Conservation (phyloP, 2,113 vertebrate genomes). For the Reinhardtius hippoglossoides region DNA sequence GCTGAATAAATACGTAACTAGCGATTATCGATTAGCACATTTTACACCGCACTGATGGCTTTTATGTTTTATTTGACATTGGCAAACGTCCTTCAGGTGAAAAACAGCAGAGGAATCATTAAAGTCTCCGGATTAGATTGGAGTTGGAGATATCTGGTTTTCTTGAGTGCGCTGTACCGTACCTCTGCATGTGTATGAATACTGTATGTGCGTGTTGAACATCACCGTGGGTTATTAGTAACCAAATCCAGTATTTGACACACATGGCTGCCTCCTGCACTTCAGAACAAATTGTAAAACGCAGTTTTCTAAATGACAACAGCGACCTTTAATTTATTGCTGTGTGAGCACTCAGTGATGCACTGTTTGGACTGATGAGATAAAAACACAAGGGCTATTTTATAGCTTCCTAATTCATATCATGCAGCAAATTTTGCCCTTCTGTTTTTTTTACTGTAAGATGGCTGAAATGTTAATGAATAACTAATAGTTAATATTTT, state of each 20-base stretch:
- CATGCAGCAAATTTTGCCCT: conserved; percentile 18
- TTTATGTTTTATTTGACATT: conserved; percentile 68
- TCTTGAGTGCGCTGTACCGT: conserved; percentile 2
- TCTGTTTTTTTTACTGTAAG: not conserved
- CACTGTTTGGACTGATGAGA: conserved; percentile 53
- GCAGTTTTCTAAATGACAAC: conserved; percentile 51
- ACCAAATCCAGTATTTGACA: conserved; percentile 35
- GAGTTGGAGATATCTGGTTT: not conserved
- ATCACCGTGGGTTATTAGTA: conserved; percentile 41
- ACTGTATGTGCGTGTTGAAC: conserved; percentile 30
- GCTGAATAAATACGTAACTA: conserved; percentile 24
- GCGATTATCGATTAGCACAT: conserved; percentile 37
- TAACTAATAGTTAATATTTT: conserved; percentile 8
- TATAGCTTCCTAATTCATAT: conserved; percentile 36
- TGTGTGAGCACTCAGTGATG: conserved; percentile 61
- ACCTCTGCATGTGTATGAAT: not conserved
- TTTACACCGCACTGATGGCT: conserved; percentile 15
- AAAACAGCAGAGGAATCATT: conserved; percentile 27
- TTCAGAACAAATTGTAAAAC: conserved; percentile 42
- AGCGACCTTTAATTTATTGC: conserved; percentile 69
- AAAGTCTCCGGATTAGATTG: conserved; percentile 19
- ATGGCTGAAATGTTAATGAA: conserved; percentile 40
- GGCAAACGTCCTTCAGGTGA: conserved; percentile 33
- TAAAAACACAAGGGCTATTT: conserved; percentile 36
- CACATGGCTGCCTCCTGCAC: conserved; percentile 17